These are phyloP conservation scores for Diplodus puntazzo DNA, from an alignment of 2,797 vertebrate species.

Conservation along the genomic window DNA sequence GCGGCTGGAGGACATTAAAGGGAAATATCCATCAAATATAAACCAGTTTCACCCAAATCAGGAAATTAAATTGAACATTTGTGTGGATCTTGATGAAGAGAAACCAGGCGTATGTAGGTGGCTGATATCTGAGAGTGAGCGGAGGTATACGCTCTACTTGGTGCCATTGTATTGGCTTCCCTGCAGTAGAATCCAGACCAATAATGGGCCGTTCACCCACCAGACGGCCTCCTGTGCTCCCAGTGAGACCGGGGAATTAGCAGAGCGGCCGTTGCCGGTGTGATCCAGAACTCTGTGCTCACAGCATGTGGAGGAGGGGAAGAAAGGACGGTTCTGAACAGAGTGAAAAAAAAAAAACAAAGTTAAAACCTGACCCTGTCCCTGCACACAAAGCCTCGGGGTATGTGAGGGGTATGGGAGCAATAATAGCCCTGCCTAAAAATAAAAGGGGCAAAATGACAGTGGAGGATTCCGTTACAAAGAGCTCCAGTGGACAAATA, in stretches of 20 bases:
- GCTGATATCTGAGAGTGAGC: too few species aligned
- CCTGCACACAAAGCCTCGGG: constrained; percentile 71
- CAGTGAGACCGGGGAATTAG: constrained; percentile 50
- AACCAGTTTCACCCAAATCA: too few species aligned
- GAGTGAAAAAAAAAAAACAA: constrained; percentile 15
- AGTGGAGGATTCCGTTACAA: constrained; percentile 81
- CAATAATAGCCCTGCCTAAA: constrained; percentile 77
- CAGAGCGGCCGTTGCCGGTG: constrained; percentile 1
- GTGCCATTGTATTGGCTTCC: background rate
- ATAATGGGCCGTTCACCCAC: background rate
- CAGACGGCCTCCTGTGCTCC: background rate
- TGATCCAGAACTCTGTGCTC: constrained; percentile 41
- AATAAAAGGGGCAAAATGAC: constrained; percentile 85
- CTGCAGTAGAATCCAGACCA: background rate
- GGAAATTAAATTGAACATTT: too few species aligned
- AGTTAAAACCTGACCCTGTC: constrained; percentile 73
- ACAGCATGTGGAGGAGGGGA: constrained; percentile 50
- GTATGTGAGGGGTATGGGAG: constrained; percentile 70
- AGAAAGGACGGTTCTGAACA: constrained; percentile 31
- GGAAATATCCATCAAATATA: too few species aligned
- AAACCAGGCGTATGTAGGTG: too few species aligned
- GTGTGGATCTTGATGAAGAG: too few species aligned
- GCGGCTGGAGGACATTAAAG: too few species aligned
- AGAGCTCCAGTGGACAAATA: constrained; percentile 75
- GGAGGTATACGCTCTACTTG: too few species aligned